A percentile compares a stretch with the other conserved stretches of the same genome.
phyloP scores from a whole-genome alignment of 2,113 vertebrate species.

The Phoxinus phoxinus region DNA sequence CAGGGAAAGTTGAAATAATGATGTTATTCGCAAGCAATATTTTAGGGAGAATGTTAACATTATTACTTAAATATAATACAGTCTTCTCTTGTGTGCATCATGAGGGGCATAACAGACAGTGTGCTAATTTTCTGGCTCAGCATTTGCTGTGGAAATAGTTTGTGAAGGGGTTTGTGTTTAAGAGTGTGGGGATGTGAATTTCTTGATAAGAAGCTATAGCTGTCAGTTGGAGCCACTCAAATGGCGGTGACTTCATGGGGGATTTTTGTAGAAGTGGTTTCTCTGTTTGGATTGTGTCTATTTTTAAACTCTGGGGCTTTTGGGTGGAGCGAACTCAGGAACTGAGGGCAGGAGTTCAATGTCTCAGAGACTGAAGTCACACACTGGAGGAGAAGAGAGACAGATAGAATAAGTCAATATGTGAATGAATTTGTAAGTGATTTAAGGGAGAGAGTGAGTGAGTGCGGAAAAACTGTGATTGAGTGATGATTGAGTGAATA shows the following conservation, averaged over 20 bases:
- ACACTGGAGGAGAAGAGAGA: background rate
- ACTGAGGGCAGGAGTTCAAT: constrained; percentile 52
- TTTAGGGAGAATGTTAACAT: background rate
- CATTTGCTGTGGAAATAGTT: constrained; percentile 13
- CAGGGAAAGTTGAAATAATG: constrained; percentile 48
- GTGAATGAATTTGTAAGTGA: background rate
- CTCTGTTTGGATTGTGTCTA: constrained; percentile 50
- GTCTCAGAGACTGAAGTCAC: constrained; percentile 15
- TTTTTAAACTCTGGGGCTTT: constrained; percentile 48
- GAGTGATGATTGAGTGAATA: background rate
- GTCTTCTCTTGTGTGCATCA: background rate
- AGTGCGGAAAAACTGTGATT: background rate
- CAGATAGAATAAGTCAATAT: background rate
- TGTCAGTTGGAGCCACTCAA: constrained; percentile 21
- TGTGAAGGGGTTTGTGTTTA: constrained; percentile 8
- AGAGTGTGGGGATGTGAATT: constrained; percentile 5
- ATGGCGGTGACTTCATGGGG: constrained; percentile 53
- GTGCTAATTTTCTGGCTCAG: constrained; percentile 20
- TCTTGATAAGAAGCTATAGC: constrained; percentile 59
- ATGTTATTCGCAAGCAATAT: background rate
- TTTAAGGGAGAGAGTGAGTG: background rate
- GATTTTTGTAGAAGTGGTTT: constrained; percentile 46
- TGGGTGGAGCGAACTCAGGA: constrained; percentile 37
- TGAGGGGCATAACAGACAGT: background rate
- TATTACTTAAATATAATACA: background rate